Conservation (phyloP, 2,113 vertebrate genomes). For the Lasiurus cinereus region DNA sequence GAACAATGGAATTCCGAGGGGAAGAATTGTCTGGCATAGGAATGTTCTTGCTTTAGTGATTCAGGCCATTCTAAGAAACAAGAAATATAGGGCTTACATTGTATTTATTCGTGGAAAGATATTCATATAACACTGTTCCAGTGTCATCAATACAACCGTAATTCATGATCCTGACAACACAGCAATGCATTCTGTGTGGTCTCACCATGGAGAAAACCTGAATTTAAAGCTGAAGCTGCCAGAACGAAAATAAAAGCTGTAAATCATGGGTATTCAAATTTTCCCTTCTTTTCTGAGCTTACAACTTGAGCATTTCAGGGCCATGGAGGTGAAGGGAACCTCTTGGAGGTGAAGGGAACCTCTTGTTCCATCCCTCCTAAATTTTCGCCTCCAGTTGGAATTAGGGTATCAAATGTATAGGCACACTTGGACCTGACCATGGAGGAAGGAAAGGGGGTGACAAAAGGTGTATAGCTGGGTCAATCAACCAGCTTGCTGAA, state of each 20-base stretch:
- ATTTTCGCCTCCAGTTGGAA: neutral
- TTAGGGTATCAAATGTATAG: neutral
- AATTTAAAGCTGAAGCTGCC: slow-evolving; percentile 63
- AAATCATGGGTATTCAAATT: slow-evolving; percentile 67
- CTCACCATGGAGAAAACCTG: slow-evolving; percentile 10
- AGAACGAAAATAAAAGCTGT: slow-evolving; percentile 74
- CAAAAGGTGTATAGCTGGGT: neutral
- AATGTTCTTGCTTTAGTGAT: slow-evolving; percentile 58
- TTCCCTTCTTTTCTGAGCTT: neutral
- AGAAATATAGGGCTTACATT: slow-evolving; percentile 53
- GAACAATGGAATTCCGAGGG: slow-evolving; percentile 52
- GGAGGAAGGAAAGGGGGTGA: neutral
- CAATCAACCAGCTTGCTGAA: neutral
- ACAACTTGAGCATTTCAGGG: slow-evolving; percentile 30
- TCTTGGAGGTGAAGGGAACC: neutral
- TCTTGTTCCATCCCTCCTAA: neutral
- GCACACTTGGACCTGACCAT: neutral
- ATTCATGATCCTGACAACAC: slow-evolving; percentile 65
- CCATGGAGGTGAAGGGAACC: neutral
- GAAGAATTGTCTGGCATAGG: slow-evolving; percentile 7
- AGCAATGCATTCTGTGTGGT: slow-evolving; percentile 46
- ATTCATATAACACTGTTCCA: slow-evolving; percentile 44
- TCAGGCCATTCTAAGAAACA: slow-evolving; percentile 64
- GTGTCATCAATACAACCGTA: slow-evolving; percentile 45
- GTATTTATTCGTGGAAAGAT: slow-evolving; percentile 68